phyloP scores from a whole-genome alignment of 2,888 invertebrate species.

The Anorthoa munda region DNA sequence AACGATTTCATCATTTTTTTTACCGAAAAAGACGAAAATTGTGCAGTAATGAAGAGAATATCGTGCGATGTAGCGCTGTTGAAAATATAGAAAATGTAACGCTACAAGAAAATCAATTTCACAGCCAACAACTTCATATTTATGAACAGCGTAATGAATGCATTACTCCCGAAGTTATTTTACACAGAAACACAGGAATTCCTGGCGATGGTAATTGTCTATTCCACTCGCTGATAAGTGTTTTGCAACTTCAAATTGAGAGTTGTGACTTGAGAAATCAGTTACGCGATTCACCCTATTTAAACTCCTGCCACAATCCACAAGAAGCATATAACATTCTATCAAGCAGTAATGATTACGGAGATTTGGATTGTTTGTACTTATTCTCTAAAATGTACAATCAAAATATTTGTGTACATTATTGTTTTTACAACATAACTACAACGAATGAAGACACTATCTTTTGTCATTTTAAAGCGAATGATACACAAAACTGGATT shows the following conservation, averaged over 20 bases:
- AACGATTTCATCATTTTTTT: no score
- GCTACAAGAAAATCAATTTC: conserved; percentile 9
- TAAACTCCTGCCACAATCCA: conserved; percentile 2
- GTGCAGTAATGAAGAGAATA: neutral
- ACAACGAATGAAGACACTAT: conserved; percentile 68
- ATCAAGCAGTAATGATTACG: conserved; percentile 1
- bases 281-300: conserved; percentile 9
- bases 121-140: neutral
- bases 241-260: conserved; percentile 10
- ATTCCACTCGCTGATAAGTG: conserved; percentile 5
- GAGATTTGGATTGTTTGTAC: conserved; percentile 57
- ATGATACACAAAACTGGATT: conserved; percentile 73
- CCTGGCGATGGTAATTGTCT: conserved; percentile 11
- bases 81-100: conserved; percentile 14
- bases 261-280: conserved; percentile 10
- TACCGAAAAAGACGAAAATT: no score
- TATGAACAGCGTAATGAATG: conserved; percentile 14
- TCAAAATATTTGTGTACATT: conserved; percentile 76
- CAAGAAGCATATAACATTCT: conserved; percentile 11
- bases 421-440: conserved; percentile 67
- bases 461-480: conserved; percentile 72
- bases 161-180: conserved; percentile 8
- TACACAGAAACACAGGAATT: conserved; percentile 8
- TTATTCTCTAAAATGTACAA: conserved; percentile 73
- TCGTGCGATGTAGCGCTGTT: conserved; percentile 2